These are phyloP conservation scores for Psittacara wagleri DNA, from an alignment of 2,113 vertebrate species.

Conservation along the genomic window DNA sequence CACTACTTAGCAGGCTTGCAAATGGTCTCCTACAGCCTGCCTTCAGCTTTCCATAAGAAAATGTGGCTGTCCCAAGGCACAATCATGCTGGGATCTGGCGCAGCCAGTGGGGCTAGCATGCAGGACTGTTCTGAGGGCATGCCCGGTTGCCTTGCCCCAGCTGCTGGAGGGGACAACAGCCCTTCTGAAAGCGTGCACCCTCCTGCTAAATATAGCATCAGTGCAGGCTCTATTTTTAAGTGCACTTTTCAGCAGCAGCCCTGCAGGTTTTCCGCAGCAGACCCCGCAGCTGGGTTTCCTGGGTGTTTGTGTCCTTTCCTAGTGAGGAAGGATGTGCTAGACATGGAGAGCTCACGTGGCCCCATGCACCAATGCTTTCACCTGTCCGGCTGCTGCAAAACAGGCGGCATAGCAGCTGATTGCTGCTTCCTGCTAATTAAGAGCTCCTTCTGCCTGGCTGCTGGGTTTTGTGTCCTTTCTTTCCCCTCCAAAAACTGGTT, in stretches of 20 bases:
- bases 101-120: neutral
- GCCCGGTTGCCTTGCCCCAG: neutral
- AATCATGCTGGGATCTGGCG: rapidly evolving
- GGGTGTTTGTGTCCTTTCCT: neutral
- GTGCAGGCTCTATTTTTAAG: constrained; percentile 12
- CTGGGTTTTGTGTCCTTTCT: neutral
- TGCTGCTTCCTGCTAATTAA: neutral
- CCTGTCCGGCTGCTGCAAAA: neutral
- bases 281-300: neutral
- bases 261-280: neutral
- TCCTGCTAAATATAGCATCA: neutral
- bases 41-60: neutral
- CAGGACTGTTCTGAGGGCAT: neutral
- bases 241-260: neutral
- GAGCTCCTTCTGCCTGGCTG: neutral
- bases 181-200: neutral
- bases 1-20: neutral
- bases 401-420: neutral
- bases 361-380: neutral
- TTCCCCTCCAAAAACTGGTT: neutral
- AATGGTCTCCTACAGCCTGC: neutral
- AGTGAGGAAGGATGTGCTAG: neutral
- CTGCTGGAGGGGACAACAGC: neutral
- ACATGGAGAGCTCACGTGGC: neutral
- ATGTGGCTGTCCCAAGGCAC: rapidly evolving